Percentiles rank a stretch among this genome's conserved stretches.
phyloP scores from a whole-genome alignment of 1,140 invertebrate species.

The Drosophila kanapiae region DNA sequence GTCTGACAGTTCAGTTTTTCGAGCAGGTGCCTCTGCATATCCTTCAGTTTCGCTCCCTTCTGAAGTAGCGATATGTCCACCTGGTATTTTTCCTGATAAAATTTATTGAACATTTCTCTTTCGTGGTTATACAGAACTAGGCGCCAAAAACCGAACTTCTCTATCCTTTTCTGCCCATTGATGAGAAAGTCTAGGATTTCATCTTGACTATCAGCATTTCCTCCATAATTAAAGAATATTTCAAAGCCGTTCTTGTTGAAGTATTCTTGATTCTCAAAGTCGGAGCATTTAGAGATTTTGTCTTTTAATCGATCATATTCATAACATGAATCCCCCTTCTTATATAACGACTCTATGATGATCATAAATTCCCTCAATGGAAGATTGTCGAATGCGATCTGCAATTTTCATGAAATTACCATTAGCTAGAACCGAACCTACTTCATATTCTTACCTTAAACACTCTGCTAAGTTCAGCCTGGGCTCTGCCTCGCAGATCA shows the following conservation, averaged over 20 bases:
- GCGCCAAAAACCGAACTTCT: background rate
- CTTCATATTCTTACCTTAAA: background rate
- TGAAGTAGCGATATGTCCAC: background rate
- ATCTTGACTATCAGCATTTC: rapidly evolving
- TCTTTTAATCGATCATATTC: background rate
- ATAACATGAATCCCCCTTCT: background rate
- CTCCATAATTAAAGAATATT: background rate
- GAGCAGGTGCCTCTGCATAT: background rate
- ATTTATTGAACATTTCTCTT: background rate
- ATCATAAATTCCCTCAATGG: background rate
- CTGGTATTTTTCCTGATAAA: background rate
- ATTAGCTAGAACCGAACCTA: background rate
- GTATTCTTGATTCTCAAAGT: background rate
- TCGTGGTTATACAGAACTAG: background rate
- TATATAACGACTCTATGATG: background rate
- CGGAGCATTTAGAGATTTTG: background rate
- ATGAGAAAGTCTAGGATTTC: too few species aligned
- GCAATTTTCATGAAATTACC: background rate
- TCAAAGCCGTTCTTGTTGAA: background rate
- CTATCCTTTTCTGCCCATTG: too few species aligned
- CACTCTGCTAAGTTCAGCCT: background rate
- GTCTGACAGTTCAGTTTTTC: background rate
- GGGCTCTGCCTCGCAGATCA: background rate
- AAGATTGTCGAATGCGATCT: background rate
- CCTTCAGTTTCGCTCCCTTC: background rate